Conservation (phyloP, 2,888 invertebrate species). For the Heteromurus nitidus region DNA sequence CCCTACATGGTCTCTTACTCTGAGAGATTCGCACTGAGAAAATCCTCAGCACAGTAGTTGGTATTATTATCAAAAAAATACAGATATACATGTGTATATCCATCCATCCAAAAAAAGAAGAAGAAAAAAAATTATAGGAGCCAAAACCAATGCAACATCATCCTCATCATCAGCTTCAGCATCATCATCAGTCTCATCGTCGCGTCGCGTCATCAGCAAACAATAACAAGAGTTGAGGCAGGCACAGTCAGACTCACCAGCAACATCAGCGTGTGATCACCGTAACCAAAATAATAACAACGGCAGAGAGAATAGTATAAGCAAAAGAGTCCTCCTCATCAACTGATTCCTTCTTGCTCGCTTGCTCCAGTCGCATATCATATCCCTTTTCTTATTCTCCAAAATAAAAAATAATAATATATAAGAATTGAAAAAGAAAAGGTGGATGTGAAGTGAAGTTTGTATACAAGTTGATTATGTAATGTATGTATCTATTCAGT, state of each 20-base stretch:
- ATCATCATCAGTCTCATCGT: constrained; percentile 37
- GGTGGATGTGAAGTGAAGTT: neutral
- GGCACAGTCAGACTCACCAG: constrained; percentile 63
- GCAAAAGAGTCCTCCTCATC: constrained; percentile 60
- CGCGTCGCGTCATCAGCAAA: constrained; percentile 58
- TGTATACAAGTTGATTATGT: neutral
- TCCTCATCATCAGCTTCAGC: constrained; percentile 19
- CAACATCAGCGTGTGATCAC: constrained; percentile 66
- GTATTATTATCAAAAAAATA: constrained; percentile 71
- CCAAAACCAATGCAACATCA: constrained; percentile 57
- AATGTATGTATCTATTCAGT: constrained; percentile 49
- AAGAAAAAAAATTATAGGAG: constrained; percentile 6
- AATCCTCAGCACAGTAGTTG: constrained; percentile 74
- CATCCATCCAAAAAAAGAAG: constrained; percentile 27
- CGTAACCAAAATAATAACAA: constrained; percentile 63
- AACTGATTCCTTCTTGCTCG: constrained; percentile 45
- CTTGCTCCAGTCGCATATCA: no score
- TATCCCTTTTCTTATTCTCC: constrained; percentile 22
- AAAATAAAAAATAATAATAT: constrained; percentile 20
- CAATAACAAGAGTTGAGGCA: constrained; percentile 61
- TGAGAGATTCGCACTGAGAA: constrained; percentile 73
- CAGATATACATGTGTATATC: constrained; percentile 36
- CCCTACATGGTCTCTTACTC: constrained; percentile 67
- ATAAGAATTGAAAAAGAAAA: neutral
- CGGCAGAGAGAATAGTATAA: constrained; percentile 18